Conservation (phyloP, 2,888 invertebrate species). For the Aplocera efformata region DNA sequence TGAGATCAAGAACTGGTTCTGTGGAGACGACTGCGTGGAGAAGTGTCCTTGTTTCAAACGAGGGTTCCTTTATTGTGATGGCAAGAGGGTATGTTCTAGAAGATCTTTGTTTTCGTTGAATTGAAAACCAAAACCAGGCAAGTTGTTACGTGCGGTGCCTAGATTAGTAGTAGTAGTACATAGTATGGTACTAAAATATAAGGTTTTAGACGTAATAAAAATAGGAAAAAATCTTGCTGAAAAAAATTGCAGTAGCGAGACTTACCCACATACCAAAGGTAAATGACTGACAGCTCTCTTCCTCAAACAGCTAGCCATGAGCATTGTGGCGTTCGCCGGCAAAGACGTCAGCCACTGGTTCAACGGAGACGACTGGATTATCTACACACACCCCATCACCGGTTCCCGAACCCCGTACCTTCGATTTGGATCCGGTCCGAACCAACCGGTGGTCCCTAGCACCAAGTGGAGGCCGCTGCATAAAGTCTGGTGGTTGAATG, state of each 20-base stretch:
- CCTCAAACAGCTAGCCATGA: conserved; percentile 73
- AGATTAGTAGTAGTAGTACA: no score
- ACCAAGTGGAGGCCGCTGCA: conserved; percentile 82
- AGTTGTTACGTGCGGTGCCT: no score
- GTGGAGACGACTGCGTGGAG: conserved; percentile 55
- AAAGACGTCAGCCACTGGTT: conserved; percentile 94
- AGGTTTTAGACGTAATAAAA: no score
- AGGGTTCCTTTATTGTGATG: conserved; percentile 61
- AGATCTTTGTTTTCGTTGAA: no score
- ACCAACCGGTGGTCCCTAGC: conserved; percentile 72
- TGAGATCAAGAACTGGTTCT: conserved; percentile 56
- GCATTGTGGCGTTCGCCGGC: conserved; percentile 87
- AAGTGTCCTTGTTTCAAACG: conserved; percentile 58
- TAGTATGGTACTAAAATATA: no score
- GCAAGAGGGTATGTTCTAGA: conserved; percentile 50
- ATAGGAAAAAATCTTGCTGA: no score
- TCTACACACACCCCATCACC: conserved; percentile 58
- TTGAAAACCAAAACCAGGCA: no score
- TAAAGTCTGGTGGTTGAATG: conserved; percentile 87
- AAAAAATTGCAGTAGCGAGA: no score
- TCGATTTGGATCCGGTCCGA: conserved; percentile 44
- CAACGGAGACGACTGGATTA: conserved; percentile 77
- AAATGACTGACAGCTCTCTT: no score
- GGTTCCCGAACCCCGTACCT: conserved; percentile 42
- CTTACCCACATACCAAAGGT: no score